A percentile compares a stretch with the other conserved stretches of the same genome.
Conservation (phyloP, 2,113 vertebrate species). For the Gnathonemus echidnorhynchus region DNA sequence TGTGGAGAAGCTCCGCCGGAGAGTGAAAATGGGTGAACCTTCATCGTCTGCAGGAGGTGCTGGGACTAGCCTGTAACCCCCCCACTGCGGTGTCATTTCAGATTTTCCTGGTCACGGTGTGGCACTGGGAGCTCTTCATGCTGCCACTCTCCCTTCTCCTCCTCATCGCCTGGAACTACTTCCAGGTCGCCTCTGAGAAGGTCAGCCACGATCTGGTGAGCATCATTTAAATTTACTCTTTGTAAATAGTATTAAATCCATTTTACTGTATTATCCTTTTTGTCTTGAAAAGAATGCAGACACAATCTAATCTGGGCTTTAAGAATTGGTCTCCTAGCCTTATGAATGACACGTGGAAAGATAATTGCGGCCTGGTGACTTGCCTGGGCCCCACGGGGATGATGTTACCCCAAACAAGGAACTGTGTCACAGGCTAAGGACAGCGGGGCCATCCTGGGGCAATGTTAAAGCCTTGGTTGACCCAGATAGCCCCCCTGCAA, state of each 20-base stretch:
- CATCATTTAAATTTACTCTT: neutral
- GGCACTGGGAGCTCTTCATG: conserved; percentile 92
- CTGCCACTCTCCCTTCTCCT: conserved; percentile 77
- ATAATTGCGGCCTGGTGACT: neutral
- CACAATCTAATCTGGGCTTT: neutral
- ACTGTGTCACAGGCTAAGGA: neutral
- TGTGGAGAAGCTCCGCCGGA: neutral
- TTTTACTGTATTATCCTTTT: neutral
- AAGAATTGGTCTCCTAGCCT: neutral
- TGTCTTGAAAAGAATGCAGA: neutral
- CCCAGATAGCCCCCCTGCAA: neutral
- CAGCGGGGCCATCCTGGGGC: neutral
- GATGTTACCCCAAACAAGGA: neutral
- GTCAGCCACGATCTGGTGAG: conserved; percentile 74
- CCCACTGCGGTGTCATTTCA: conserved; percentile 43
- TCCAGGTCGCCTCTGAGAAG: conserved; percentile 63
- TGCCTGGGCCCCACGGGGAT: neutral
- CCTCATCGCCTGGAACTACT: conserved; percentile 80
- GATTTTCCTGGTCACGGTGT: conserved; percentile 82
- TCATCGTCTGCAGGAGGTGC: neutral
- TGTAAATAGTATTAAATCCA: neutral
- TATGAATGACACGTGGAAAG: neutral
- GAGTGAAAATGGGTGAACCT: neutral
- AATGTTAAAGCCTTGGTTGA: neutral
- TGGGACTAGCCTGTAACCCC: neutral